These are phyloP conservation scores for Pongo pygmaeus DNA, from an alignment of 2,113 vertebrate species.

Conservation along the genomic window DNA sequence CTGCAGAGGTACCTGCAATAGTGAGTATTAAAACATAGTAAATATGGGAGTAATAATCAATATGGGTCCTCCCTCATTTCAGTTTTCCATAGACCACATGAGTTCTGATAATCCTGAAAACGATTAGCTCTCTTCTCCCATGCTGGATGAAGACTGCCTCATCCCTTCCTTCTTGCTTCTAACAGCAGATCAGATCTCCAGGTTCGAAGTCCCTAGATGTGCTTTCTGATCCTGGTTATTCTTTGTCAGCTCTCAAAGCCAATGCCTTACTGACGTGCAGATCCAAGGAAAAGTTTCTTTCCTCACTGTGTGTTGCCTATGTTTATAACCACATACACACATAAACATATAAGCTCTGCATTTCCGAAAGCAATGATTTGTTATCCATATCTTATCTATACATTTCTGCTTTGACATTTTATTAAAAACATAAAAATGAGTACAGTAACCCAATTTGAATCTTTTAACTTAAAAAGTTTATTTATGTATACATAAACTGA, in stretches of 20 bases:
- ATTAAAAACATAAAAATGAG: background rate
- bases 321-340: background rate
- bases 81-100: background rate
- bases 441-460: background rate
- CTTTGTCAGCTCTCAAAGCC: background rate
- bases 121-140: background rate
- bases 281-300: background rate
- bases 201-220: rapidly evolving
- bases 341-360: background rate
- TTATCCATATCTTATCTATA: background rate
- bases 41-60: too few species aligned
- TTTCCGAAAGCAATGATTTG: background rate
- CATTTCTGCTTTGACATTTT: background rate
- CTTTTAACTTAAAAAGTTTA: background rate
- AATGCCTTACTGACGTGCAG: background rate
- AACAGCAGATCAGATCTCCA: background rate
- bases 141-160: background rate
- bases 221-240: background rate
- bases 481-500: slow-evolving; percentile 10
- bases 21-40: background rate
- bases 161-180: background rate
- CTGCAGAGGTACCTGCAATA: background rate
- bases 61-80: background rate
- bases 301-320: background rate
- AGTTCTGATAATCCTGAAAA: background rate